Base-by-base conservation (phyloP, 2,797 vertebrate species). In the Aulostomus chinensis region DNA sequence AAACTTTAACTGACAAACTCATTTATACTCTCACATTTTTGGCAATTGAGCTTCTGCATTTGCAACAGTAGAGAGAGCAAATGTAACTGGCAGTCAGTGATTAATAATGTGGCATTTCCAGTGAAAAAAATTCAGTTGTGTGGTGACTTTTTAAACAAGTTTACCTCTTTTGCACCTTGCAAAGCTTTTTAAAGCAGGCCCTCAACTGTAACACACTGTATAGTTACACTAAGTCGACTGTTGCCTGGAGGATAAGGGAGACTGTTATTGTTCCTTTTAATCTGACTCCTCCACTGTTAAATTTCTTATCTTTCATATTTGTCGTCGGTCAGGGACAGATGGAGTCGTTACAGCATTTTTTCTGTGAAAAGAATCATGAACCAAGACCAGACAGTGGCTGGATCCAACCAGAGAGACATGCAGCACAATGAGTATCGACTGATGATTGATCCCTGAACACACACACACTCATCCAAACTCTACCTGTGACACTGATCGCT, bases 221-320 rank as follows among this genome's bases (percentile, higher is more conserved):
- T 3, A 9, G 10, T 28, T 28, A 28, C 1, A 9, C 10, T 28
- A n/a, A 42, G 10, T 14, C 29, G 12, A 41, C 11, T 35, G 2
- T 29, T 55, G 59, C 59, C 56, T 52, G 33, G 15, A 45, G 41
- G 63, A 71, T 42, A 74, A 74, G 69, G 41, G 28, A 58, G 48
- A 31, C 60, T 46, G 47, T 39, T 54, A 38, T 59, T 42, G n/a
- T 34, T 49, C 20, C 20, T 41, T 37, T 65, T 43, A 61, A 56
- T 45, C 29, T 42, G 22, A 42, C 18, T 46, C 12, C 13, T 9
- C 13, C 14, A 9, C 10, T 32, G 10, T 49, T 37, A 21, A 42
- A 72, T 68, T 43, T 51, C 43, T 43, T 69, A 46, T 17, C 33
- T 55, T 41, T 21, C 24, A 34, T 37, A 45, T 61, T 30, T 45